These are phyloP conservation scores for Diachrysia chrysitis DNA, from an alignment of 2,888 invertebrate genomes.

Conservation along the genomic window DNA sequence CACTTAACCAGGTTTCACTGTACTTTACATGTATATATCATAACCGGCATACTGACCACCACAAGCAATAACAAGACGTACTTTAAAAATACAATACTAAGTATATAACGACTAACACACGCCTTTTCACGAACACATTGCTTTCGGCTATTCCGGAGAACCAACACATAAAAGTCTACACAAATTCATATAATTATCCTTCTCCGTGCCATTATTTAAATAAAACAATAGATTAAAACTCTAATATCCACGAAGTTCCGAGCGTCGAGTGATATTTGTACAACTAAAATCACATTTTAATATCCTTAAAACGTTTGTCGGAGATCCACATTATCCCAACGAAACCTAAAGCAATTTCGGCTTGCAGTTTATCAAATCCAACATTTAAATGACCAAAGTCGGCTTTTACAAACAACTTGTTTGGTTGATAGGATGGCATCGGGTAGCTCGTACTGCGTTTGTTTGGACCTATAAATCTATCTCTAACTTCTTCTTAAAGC, in stretches of 20 bases:
- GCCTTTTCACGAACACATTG: too few relatives aligned
- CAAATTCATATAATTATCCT: background rate
- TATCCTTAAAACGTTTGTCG: constrained; percentile 32
- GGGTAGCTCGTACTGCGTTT: constrained; percentile 76
- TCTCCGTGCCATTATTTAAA: background rate
- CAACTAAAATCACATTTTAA: constrained; percentile 29
- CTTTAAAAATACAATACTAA: too few relatives aligned
- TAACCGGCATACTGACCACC: too few relatives aligned
- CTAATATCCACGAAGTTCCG: background rate
- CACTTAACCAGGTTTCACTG: too few relatives aligned
- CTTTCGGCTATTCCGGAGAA: too few relatives aligned
- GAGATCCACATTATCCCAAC: constrained; percentile 66
- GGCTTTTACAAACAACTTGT: constrained; percentile 81
- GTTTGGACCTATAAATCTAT: constrained; percentile 85
- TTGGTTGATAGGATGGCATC: constrained; percentile 78
- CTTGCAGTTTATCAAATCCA: constrained; percentile 82
- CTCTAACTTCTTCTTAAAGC: constrained; percentile 85
- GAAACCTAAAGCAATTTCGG: constrained; percentile 72
- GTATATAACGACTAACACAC: too few relatives aligned
- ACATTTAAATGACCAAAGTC: constrained; percentile 87
- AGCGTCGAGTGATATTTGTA: background rate
- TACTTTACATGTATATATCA: too few relatives aligned
- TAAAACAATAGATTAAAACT: constrained; percentile 1
- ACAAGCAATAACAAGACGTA: too few relatives aligned
- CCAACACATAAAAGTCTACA: background rate